Evolutionary conservation across 2,113 vertebrate species (phyloP), one percentile per base, ranked within the genome.

Genomic region (Sylvicapra grimmia): DNA sequence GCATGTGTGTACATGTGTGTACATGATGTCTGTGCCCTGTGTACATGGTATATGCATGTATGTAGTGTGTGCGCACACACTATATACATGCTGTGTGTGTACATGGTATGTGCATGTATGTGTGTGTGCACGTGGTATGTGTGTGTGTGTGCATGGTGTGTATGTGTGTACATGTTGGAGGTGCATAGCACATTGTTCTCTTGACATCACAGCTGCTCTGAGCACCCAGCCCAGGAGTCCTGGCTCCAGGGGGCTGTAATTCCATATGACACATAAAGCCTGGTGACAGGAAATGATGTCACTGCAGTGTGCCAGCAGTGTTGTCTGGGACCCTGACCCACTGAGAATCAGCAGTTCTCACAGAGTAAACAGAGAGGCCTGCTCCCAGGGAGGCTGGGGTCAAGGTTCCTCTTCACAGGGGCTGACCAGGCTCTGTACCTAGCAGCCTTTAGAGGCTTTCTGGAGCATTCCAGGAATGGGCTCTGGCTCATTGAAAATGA

Each of bases 401-500:
- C 56, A 36, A 5, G 56, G 16, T 27, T 33, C 49, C 13, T 49
- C 13, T 47, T 36, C 51, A 49, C 27, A n/a, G 19, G 75, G 54
- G 27, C 75, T 2, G 31, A 36, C 36, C 1, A 0, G 31, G 33
- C 12, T 56, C 18, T 72, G 33, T 8, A 4, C 44, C 31, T 9
- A 87, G 54, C 40, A n/a, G 75, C 61, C 2, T 27, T 3, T 1
- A 9, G 36, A 61, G 51, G 44, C 49, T 21, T 36, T 44, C 19
- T 2, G 4, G 14, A 77, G 13, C 1, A 6, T 58, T 40, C 51
- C 51, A 23, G 2, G 15, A 75, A 4, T 0, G 9, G 8, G 47
- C 49, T 59, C 23, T 29, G 23, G 27, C 56, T 49, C 68, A 68
- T 12, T 63, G 88, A 29, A 63, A 53, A 47, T 33, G 18, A 47